These are phyloP conservation scores for Chionomys nivalis DNA, from an alignment of 2,113 vertebrate species.

Conservation along the genomic window DNA sequence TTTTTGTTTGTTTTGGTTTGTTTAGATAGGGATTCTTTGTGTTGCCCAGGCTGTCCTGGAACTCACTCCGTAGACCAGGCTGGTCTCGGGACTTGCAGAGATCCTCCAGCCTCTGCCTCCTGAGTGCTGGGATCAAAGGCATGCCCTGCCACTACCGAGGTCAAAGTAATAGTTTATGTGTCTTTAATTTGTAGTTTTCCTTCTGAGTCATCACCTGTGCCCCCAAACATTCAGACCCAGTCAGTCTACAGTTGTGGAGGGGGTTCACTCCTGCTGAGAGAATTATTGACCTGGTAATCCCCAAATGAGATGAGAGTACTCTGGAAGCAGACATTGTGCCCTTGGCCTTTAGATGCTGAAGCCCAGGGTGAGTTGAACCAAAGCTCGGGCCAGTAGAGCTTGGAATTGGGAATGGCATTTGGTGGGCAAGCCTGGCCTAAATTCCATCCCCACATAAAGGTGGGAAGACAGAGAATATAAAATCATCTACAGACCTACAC, in stretches of 20 bases:
- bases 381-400: background rate
- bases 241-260: background rate
- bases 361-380: background rate
- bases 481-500: background rate
- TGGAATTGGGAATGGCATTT: background rate
- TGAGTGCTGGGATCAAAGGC: too few species aligned
- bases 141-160: too few species aligned
- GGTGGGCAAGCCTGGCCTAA: background rate
- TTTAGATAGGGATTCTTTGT: background rate
- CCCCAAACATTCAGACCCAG: background rate
- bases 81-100: background rate
- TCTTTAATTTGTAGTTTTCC: background rate
- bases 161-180: background rate
- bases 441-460: background rate
- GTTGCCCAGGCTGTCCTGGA: background rate
- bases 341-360: background rate
- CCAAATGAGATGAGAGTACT: fast-evolving
- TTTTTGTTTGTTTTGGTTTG: background rate
- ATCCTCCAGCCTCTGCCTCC: too few species aligned
- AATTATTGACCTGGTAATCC: background rate
- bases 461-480: background rate
- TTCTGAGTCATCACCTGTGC: background rate
- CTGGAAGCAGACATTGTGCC: background rate
- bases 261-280: background rate
- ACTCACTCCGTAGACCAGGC: background rate